phyloP scores from a whole-genome alignment of 2,888 invertebrate genomes.

The Perithous albicinctus region DNA sequence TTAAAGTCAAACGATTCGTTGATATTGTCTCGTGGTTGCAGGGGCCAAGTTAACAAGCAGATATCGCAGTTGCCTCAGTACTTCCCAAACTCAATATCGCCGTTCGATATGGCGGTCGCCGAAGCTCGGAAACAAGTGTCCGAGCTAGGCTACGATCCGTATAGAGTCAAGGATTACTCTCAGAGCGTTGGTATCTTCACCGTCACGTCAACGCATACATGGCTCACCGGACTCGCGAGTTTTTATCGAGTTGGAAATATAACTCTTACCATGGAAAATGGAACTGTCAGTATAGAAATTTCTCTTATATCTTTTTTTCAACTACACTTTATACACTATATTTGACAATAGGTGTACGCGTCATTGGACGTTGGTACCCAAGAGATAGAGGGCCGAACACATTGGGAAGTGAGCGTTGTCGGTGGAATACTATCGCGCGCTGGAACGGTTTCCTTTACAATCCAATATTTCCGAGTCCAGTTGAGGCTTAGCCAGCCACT shows the following conservation, averaged over 20 bases:
- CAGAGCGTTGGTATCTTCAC: conserved; percentile 90
- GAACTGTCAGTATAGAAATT: conserved; percentile 86
- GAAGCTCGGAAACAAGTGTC: conserved; percentile 90
- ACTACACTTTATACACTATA: no score
- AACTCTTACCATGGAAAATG: conserved; percentile 90
- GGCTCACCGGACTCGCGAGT: conserved; percentile 92
- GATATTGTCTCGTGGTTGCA: conserved; percentile 73
- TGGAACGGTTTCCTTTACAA: conserved; percentile 91
- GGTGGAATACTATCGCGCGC: conserved; percentile 89
- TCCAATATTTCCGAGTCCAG: conserved; percentile 91
- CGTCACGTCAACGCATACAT: conserved; percentile 90
- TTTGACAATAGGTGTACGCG: conserved; percentile 84
- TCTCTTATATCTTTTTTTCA: conserved; percentile 15
- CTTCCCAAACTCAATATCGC: conserved; percentile 94
- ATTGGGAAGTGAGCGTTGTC: conserved; percentile 91
- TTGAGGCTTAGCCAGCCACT: conserved; percentile 90
- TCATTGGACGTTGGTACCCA: conserved; percentile 92
- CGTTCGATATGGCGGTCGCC: conserved; percentile 93
- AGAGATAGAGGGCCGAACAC: conserved; percentile 90
- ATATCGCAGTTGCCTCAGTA: conserved; percentile 90
- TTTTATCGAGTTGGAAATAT: conserved; percentile 94
- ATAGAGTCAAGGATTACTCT: conserved; percentile 90
- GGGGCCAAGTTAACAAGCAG: conserved; percentile 90
- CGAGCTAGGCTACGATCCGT: conserved; percentile 90
- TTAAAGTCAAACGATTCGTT: no score